Base-by-base conservation (phyloP, 2,797 vertebrate genomes). In the Morus bassanus region DNA sequence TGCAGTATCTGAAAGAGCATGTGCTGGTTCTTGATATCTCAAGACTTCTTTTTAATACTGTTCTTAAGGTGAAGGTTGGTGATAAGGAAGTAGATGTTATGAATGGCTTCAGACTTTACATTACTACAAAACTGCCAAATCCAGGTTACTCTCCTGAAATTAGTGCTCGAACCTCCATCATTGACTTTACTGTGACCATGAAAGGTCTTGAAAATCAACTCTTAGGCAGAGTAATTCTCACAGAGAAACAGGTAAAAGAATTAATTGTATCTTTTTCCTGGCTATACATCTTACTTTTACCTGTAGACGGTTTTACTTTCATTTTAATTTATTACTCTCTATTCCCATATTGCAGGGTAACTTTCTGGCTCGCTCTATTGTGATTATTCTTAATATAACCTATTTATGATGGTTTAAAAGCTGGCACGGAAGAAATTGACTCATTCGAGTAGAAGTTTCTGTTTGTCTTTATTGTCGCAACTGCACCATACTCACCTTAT, bases 171-270 rank as follows among this genome's bases (percentile, higher is more conserved):
- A 99, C 98, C 41, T 99, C 99, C 83, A 99, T 99, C 94, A 99
- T 99, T n/a, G 99, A 99, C 97, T 99, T 99, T 96, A 99, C 99
- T 1, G 99, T 99, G 89, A 99, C 99, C 53, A 98, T 99, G 98
- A 99, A 98, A 92, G 99, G 99, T 63, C 98, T 99, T 80, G 99
- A 99, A 97, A 99, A 99, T 96, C 99, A 99, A 85, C 98, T 99
- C 43, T 98, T 99, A 27, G 99, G 99, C 41, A 98, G 99, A 97
- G 99, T 99, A 93, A 99, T 99, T 97, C 98, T 99, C 61, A 99
- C 98, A 21, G 99, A 99, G 97, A 99, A 99, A 96, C 99, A 99
- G 98, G 99, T 99, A 94, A 91, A 97, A 91, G 7, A 91, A 69
- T 73, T 57, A 57, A 37, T 54, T 60, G 0, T 81, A 28, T 82